Conservation (phyloP, 2,113 vertebrate species). For the Prolemur simus region DNA sequence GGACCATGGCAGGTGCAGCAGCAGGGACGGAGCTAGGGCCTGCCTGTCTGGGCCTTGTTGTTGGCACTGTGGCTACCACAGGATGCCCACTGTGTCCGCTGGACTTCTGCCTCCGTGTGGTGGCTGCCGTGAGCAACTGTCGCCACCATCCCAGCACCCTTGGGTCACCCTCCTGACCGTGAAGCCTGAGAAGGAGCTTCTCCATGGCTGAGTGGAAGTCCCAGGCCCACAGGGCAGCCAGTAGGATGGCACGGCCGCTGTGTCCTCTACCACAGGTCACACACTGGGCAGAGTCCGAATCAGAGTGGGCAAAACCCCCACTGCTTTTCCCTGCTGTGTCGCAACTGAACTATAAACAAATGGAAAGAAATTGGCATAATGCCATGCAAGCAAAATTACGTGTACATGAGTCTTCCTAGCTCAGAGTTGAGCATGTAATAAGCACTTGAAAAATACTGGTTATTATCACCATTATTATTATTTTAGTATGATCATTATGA, state of each 20-base stretch:
- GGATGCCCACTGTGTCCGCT: no score
- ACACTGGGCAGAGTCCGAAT: not conserved
- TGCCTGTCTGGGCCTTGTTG: not conserved
- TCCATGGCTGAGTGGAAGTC: not conserved
- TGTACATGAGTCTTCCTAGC: not conserved
- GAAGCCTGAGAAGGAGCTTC: not conserved
- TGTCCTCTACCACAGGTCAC: not conserved
- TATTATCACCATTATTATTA: not conserved
- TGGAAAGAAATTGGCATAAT: not conserved
- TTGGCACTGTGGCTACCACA: no score
- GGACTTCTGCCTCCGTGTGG: not conserved
- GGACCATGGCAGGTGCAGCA: not conserved
- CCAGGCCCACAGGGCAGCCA: not conserved
- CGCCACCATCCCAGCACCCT: no score
- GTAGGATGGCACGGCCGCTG: rapidly evolving
- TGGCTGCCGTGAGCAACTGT: not conserved
- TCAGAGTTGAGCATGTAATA: not conserved
- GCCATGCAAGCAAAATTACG: not conserved
- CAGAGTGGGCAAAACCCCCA: not conserved
- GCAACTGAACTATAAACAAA: not conserved
- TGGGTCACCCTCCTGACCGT: not conserved
- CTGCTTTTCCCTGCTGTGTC: rapidly evolving
- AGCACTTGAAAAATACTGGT: not conserved
- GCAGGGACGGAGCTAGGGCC: not conserved
- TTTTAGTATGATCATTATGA: not conserved